A percentile compares a stretch with the other conserved stretches of the same genome.
Evolutionary conservation across 2,113 vertebrate species (phyloP).

Genomic region (Heliornis fulica): DNA sequence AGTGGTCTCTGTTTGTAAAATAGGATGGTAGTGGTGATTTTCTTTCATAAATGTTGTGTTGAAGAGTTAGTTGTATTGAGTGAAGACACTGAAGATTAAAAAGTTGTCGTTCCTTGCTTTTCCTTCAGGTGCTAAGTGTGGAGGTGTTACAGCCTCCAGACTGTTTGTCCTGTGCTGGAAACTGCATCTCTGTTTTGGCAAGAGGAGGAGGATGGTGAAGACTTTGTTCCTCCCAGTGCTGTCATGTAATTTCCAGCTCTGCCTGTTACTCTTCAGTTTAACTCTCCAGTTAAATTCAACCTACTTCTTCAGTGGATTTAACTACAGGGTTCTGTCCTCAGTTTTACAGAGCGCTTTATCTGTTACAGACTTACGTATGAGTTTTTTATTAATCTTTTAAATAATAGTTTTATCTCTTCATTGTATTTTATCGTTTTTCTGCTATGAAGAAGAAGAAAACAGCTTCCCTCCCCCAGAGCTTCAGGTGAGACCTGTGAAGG

Average conservation of each 20-base stretch:
- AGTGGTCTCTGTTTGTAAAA: background rate
- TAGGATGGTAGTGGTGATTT: background rate
- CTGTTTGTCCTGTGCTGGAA: background rate
- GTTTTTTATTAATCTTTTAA: background rate
- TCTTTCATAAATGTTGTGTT: background rate
- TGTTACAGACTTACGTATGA: background rate
- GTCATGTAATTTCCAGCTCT: background rate
- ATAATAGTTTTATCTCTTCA: background rate
- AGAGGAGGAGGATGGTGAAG: background rate
- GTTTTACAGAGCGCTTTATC: background rate
- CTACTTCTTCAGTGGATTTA: background rate
- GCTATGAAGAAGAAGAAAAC: background rate
- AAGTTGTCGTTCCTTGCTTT: background rate
- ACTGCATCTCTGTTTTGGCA: background rate
- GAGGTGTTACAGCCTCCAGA: rapidly evolving
- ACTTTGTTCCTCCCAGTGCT: background rate
- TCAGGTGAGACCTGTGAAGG: background rate
- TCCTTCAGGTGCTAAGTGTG: background rate
- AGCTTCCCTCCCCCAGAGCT: background rate
- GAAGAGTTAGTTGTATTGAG: background rate
- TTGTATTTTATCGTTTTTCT: background rate
- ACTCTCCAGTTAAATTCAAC: background rate
- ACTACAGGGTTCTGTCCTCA: background rate
- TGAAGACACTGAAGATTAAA: background rate
- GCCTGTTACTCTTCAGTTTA: background rate